Evolutionary conservation across 2,888 invertebrate species (phyloP), one percentile per base, ranked within the genome.

Genomic region (Cheilosia urbana): DNA sequence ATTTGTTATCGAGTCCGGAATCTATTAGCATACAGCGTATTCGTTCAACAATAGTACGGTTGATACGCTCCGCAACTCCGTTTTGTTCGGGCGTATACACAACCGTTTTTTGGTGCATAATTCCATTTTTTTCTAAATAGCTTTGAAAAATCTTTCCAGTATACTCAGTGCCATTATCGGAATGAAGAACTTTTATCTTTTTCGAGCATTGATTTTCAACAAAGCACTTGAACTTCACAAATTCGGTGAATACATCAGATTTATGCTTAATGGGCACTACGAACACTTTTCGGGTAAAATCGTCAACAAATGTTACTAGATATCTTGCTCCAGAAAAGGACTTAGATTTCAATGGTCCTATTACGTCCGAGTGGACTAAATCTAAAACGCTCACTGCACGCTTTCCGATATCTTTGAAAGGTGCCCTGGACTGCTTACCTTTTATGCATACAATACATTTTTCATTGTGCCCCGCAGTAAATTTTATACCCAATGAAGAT

Each of bases 291-390:
- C 78, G 45, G 2, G 45, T 66, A 51, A 62, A 84, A 77, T 91
- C 90, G 88, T 92, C 91, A 60, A 90, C 89, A 53, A 92, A 90
- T 2, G 89, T 90, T 21, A 91, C 66, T 60, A 91, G 90, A 85
- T 91, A 92, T 71, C 83, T 89, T 2, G 88, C 87, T 15, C 90
- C 89, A 24, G 89, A 90, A 6, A 88, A 63, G 1, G 91, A 91
- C 42, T 71, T 71, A 1, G 76, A 76, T 69, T 90, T 88, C 89
- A 91, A 89, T 9, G 90, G 90, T 13, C 91, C 91, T 81, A 90
- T 90, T 1, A 91, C 78, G 87, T 92, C 91, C 11, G 89, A 73
- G 68, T 91, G 91, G 0, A 92, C 63, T 37, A 90, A 13, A 24
- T 91, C 89, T 19, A 91, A 82, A 58, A 87, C 37, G 57, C 66